Conservation (phyloP, 2,888 invertebrate species). For the Lithophane semibrunnea region DNA sequence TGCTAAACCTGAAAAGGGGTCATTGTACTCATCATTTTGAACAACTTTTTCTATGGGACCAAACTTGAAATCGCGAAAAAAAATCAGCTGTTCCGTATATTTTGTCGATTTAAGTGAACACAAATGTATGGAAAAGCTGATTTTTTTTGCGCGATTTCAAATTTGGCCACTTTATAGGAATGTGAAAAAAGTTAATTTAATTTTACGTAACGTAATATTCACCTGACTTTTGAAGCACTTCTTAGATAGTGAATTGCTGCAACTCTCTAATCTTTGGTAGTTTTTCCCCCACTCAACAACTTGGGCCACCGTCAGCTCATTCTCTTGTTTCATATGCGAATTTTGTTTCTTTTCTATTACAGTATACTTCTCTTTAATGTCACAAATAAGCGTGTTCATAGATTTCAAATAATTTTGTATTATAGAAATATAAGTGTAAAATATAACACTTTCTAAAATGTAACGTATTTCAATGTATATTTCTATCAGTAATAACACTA, state of each 20-base stretch:
- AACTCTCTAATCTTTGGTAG: slow-evolving; percentile 33
- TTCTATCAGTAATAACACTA: not conserved
- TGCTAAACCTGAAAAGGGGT: no score
- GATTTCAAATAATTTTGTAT: slow-evolving; percentile 17
- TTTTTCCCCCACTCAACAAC: slow-evolving; percentile 22
- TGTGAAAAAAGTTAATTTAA: not conserved
- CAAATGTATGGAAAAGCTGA: no score
- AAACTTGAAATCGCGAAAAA: no score
- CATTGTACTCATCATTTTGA: fast-evolving
- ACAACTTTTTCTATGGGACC: no score
- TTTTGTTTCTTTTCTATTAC: not conserved
- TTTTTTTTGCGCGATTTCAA: no score
- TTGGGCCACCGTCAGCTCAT: not conserved
- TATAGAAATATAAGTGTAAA: slow-evolving; percentile 27
- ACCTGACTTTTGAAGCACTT: slow-evolving; percentile 36
- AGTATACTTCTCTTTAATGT: not conserved
- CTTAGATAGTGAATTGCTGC: slow-evolving; percentile 28
- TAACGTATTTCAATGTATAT: slow-evolving; percentile 34
- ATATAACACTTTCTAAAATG: slow-evolving; percentile 24
- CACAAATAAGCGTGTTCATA: slow-evolving; percentile 1
- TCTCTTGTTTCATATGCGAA: not conserved
- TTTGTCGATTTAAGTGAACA: no score
- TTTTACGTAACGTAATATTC: not conserved
- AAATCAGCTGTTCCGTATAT: no score
- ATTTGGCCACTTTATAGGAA: not conserved